Base-by-base conservation (phyloP, 1,140 invertebrate species). In the Apis florea region DNA sequence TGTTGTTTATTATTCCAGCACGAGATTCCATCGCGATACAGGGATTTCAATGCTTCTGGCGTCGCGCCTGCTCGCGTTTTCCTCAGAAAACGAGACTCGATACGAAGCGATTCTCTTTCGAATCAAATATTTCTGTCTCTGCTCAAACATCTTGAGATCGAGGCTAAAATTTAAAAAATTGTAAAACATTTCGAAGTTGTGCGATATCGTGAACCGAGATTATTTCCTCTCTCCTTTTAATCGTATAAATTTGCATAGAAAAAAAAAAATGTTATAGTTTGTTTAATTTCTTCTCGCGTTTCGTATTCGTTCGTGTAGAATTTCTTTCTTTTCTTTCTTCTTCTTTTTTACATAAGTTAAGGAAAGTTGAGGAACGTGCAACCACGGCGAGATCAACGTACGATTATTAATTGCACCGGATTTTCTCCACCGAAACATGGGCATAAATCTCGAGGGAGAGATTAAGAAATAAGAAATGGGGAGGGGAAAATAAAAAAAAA, bases 21-120 rank as follows among this genome's bases (percentile, higher is more conserved):
- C 40, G n/a, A 80, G 71, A 67, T 74, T 2, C 13, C 11, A 21
- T 24, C n/a, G 21, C 58, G 67, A 69, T 69, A 63, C 26, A 69
- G 76, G 26, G 77, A 79, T 40, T 79, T 79, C 77, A 81, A 81
- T 74, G 79, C 71, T 58, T 53, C 24, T 17, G 9, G 19, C 21
- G 31, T 31, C 24, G 11, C 26, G 21, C 31, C 4, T 5, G 26
- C 40, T n/a, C 54, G 13, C 13, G 59, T 61, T 51, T 21, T 53
- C 73, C 47, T 81, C 72, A 13, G 11, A 24, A 64, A 75, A 68
- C 13, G 31, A 26, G 64, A 63, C 26, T 49, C 61, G 24, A 64
- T n/a, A 21, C 21, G 11, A 13, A 17, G n/a, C 26, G 63, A 11
- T n/a, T 82, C 73, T 19, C 12, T 49, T 54, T 6, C 17, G 9